These are phyloP conservation scores for Torymus texanus DNA, from an alignment of 2,888 invertebrate species.

Conservation along the genomic window DNA sequence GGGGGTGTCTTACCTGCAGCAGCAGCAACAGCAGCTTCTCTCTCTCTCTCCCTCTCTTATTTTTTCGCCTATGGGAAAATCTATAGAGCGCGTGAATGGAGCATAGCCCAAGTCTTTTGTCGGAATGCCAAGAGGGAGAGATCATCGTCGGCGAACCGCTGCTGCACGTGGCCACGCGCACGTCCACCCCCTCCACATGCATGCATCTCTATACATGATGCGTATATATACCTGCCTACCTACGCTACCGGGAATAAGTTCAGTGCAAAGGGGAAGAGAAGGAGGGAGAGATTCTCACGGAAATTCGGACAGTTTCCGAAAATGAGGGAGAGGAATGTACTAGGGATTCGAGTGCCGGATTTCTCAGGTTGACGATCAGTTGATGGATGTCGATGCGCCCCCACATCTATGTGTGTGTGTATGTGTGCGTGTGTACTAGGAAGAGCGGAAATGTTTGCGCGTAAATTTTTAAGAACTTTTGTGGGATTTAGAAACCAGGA, in stretches of 20 bases:
- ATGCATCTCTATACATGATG: too few relatives aligned
- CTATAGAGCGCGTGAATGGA: slow-evolving; percentile 58
- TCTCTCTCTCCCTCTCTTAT: slow-evolving; percentile 64
- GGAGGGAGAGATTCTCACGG: slow-evolving; percentile 51
- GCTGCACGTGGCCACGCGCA: slow-evolving; percentile 8
- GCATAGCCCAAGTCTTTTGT: slow-evolving; percentile 71
- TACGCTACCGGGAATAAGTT: not conserved
- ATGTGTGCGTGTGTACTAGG: slow-evolving; percentile 26
- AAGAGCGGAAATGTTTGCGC: slow-evolving; percentile 29
- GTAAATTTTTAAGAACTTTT: slow-evolving; percentile 3
- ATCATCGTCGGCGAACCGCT: slow-evolving; percentile 49
- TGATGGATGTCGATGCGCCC: slow-evolving; percentile 33
- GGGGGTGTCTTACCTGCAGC: slow-evolving; percentile 66
- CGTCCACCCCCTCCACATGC: slow-evolving; percentile 5
- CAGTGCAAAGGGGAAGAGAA: not conserved
- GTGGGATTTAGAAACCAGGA: too few relatives aligned
- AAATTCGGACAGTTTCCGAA: slow-evolving; percentile 40
- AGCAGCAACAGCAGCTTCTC: slow-evolving; percentile 38
- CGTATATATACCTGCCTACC: not conserved
- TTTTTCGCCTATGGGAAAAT: slow-evolving; percentile 69
- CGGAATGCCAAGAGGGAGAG: slow-evolving; percentile 45
- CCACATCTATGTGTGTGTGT: not conserved
- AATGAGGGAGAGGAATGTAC: not conserved
- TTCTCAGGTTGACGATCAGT: not conserved
- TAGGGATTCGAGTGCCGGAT: too few relatives aligned